Evolutionary conservation across 2,888 invertebrate species (phyloP), one percentile per base, ranked within the genome.

Genomic region (Muscina levida): DNA sequence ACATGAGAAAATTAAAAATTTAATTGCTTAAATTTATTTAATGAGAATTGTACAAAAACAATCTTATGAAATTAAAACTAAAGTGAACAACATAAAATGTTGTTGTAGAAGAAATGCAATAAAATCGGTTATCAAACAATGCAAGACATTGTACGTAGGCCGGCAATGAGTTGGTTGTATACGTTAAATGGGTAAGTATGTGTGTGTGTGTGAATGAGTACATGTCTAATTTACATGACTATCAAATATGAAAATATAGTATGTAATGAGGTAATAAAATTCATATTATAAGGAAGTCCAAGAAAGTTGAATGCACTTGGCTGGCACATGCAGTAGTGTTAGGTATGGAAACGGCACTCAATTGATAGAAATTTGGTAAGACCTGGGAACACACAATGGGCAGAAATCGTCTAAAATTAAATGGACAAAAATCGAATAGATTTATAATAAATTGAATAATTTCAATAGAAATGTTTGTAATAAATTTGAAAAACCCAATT

Each of bases 21-120:
- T 81, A 81, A 81, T 81, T 81, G 74, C 81, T 73, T 57, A 73
- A 80, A 76, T 71, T 44, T 65, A 77, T 73, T 80, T 77, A 73
- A 77, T 77, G 68, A 74, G 72, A 77, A 72, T 48, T 59, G 19
- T 51, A 48, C 2, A 17, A 44, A n/a, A 48, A 31, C 31, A 31
- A n/a, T n/a, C 31, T 31, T 8, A 31, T 31, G 8, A 31, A 31
- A 31, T 31, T 31, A 8, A 8, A 31, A 31, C 31, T 31, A 42
- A 19, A 19, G 2, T 4, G 39, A n/a, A 59, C 26, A 59, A 39
- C 17, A 22, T 39, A n/a, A n/a, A n/a, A n/a, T n/a, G n/a, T n/a
- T n/a, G n/a, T 59, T 19, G 37, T 39, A 37, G 22, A 13, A 13
- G 42, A 62, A 62, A 39, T 42, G 62, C 42, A 10, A 22, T 11